These are phyloP conservation scores for Xestia ashworthii DNA, from an alignment of 2,888 invertebrate species.

Conservation along the genomic window DNA sequence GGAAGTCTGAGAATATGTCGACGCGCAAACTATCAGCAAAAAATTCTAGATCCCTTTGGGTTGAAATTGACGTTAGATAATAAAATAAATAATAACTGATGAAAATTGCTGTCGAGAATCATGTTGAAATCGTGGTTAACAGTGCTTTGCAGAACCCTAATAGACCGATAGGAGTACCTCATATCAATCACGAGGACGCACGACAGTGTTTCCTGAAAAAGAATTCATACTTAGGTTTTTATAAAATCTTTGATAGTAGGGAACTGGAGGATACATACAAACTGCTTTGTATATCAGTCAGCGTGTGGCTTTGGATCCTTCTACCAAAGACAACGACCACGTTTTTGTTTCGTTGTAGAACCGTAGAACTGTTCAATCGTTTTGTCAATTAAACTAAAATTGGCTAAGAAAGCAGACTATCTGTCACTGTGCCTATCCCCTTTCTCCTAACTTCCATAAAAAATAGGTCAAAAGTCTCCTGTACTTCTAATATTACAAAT, in stretches of 20 bases:
- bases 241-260: not conserved
- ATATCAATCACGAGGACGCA: not conserved
- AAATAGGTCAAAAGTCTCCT: conserved; percentile 18
- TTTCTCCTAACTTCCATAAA: not conserved
- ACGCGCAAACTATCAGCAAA: not conserved
- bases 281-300: not conserved
- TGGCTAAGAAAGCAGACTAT: not conserved
- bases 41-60: not conserved
- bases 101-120: too few species aligned
- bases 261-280: not conserved
- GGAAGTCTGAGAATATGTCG: not conserved
- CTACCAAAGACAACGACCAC: not conserved
- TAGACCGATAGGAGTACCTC: not conserved
- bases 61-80: not conserved
- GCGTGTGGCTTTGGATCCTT: not conserved
- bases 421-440: not conserved
- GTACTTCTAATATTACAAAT: conserved; percentile 47
- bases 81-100: not conserved
- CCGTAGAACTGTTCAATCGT: not conserved
- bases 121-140: too few species aligned
- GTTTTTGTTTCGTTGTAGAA: not conserved
- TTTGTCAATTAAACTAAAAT: too few species aligned
- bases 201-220: not conserved
- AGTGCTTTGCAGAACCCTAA: not conserved
- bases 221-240: not conserved